phyloP scores from a whole-genome alignment of 2,888 invertebrate genomes.

The Xestoiulus laeticollis region DNA sequence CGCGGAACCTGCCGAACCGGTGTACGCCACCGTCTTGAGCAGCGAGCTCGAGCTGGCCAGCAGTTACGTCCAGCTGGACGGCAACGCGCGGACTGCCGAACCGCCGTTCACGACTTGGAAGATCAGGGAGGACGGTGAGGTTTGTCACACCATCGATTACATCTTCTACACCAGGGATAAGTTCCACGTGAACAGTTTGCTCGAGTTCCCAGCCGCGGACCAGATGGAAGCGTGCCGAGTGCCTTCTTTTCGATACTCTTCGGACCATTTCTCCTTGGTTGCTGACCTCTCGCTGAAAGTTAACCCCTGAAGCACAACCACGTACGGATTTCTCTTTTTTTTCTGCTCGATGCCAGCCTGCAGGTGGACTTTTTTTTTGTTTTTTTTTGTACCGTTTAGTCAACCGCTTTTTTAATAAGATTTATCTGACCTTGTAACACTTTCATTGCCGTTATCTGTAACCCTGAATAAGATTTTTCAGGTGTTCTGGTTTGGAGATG shows the following conservation, averaged over 20 bases:
- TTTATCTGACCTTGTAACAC: neutral
- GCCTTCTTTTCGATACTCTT: constrained; percentile 76
- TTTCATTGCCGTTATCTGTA: neutral
- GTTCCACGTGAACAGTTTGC: constrained; percentile 69
- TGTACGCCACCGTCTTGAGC: constrained; percentile 70
- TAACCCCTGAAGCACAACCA: no score
- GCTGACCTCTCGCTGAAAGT: constrained; percentile 68
- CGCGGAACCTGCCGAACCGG: constrained; percentile 76
- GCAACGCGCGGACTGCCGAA: constrained; percentile 64
- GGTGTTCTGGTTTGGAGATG: neutral
- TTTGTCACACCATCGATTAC: constrained; percentile 79
- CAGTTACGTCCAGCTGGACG: constrained; percentile 61
- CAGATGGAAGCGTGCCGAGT: constrained; percentile 75
- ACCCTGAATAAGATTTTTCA: neutral
- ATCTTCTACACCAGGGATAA: constrained; percentile 72
- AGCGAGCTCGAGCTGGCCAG: constrained; percentile 59
- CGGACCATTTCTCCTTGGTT: constrained; percentile 79
- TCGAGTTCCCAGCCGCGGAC: constrained; percentile 72
- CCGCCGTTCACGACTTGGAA: constrained; percentile 82
- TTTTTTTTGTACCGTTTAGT: no score
- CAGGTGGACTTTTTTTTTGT: neutral
- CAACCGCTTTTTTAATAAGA: neutral
- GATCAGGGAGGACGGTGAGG: constrained; percentile 74
- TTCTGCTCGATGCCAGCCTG: no score
- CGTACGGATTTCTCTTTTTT: no score